Conservation (phyloP, 2,113 vertebrate species). For the Leiothrix lutea region DNA sequence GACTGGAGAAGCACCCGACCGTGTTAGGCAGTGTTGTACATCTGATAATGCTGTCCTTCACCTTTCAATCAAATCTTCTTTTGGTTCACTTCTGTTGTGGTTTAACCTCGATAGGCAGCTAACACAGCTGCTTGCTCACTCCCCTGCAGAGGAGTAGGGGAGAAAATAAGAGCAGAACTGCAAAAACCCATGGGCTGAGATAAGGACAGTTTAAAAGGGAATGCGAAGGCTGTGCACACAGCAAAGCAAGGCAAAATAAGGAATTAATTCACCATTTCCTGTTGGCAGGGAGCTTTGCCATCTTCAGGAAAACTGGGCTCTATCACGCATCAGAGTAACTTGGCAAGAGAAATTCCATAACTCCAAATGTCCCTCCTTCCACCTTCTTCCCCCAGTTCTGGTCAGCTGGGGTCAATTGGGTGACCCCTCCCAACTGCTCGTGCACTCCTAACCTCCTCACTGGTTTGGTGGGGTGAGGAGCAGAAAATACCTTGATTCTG, state of each 20-base stretch:
- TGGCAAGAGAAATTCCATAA: not conserved
- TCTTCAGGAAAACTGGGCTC: not conserved
- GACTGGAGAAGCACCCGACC: not conserved
- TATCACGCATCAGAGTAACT: rapidly evolving
- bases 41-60: not conserved
- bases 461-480: not conserved
- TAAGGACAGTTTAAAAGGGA: not conserved
- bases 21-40: not conserved
- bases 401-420: not conserved
- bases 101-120: not conserved
- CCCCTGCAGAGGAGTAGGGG: not conserved
- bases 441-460: not conserved
- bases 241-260: not conserved
- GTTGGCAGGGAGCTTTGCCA: not conserved
- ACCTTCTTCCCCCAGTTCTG: not conserved
- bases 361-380: not conserved
- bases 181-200: rapidly evolving
- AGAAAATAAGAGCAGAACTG: not conserved
- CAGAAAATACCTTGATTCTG: not conserved
- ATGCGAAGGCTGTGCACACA: not conserved
- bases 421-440: not conserved
- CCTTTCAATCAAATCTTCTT: not conserved
- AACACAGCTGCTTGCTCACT: not conserved
- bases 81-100: not conserved
- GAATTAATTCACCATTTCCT: not conserved